Evolutionary conservation across 2,888 invertebrate species (phyloP).

Genomic region (Catotricha subobsoleta): DNA sequence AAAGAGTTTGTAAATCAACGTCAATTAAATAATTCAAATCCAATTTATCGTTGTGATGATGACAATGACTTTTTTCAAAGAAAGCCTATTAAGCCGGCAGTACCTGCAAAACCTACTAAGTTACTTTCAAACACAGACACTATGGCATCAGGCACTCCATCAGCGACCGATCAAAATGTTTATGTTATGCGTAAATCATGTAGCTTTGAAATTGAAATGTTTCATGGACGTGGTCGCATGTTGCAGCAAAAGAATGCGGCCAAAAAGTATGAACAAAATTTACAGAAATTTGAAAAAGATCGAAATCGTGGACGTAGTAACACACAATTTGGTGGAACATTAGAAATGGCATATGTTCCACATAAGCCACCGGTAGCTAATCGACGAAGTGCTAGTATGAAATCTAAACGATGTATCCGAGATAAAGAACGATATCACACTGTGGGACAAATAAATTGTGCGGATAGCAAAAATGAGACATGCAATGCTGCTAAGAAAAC

Average conservation of each 20-base stretch:
- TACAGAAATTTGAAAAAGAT: constrained; percentile 43
- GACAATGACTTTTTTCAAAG: constrained; percentile 15
- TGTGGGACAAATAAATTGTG: constrained; percentile 16
- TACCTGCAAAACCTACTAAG: constrained; percentile 24
- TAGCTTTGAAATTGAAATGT: constrained; percentile 21
- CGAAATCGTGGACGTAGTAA: constrained; percentile 32
- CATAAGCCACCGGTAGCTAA: constrained; percentile 53
- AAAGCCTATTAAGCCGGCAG: constrained; percentile 20
- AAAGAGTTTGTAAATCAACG: constrained; percentile 29
- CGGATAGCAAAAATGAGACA: constrained; percentile 10
- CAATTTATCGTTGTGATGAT: constrained; percentile 15
- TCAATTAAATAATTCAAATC: constrained; percentile 14
- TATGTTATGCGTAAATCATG: constrained; percentile 19
- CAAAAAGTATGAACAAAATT: constrained; percentile 33
- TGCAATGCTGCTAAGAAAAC: constrained; percentile 15
- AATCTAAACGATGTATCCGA: constrained; percentile 36
- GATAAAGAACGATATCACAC: constrained; percentile 28
- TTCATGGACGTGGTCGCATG: constrained; percentile 11
- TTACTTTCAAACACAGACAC: constrained; percentile 18
- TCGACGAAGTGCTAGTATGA: constrained; percentile 46
- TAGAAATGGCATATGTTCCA: constrained; percentile 39
- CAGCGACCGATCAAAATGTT: constrained; percentile 7
- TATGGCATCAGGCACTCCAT: constrained; percentile 5
- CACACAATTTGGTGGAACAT: constrained; percentile 26
- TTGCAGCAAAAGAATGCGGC: constrained; percentile 11